Evolutionary conservation across 2,888 invertebrate genomes (phyloP).

Genomic region (Fragum fragum): DNA sequence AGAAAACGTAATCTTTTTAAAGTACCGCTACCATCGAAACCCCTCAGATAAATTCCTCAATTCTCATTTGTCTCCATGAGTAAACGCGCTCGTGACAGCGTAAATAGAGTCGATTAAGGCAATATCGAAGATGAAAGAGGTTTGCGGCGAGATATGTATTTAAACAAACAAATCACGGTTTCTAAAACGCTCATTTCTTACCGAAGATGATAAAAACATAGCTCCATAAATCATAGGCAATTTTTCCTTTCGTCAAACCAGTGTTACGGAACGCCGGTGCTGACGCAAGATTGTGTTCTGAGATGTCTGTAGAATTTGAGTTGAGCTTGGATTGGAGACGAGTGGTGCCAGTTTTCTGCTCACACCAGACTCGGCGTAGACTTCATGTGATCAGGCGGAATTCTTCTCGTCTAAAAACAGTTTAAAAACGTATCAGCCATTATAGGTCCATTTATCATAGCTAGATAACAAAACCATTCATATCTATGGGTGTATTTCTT

Average conservation of each 20-base stretch:
- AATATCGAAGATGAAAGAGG: constrained; percentile 68
- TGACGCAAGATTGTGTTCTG: constrained; percentile 59
- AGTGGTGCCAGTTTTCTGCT: constrained; percentile 38
- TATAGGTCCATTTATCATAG: constrained; percentile 57
- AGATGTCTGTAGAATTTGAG: constrained; percentile 41
- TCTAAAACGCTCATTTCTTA: constrained; percentile 67
- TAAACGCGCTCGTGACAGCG: constrained; percentile 54
- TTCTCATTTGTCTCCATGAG: constrained; percentile 60
- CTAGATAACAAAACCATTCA: constrained; percentile 33
- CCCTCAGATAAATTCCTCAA: constrained; percentile 51
- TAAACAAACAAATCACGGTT: constrained; percentile 69
- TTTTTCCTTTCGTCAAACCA: constrained; percentile 60
- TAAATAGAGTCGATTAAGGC: constrained; percentile 66
- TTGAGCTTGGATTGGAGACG: constrained; percentile 31
- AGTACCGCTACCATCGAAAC: constrained; percentile 41
- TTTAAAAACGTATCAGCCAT: constrained; percentile 62
- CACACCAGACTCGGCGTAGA: constrained; percentile 58
- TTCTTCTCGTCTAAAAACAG: constrained; percentile 54
- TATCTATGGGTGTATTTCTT: neutral
- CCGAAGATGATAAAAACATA: constrained; percentile 68
- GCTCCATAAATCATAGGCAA: constrained; percentile 61
- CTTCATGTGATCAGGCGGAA: constrained; percentile 45
- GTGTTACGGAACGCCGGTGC: constrained; percentile 58
- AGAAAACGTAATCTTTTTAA: constrained; percentile 64
- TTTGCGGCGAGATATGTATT: constrained; percentile 65